A percentile compares a stretch with the other conserved stretches of the same genome.
These are phyloP conservation scores for Drosophila affinis DNA, from an alignment of 2,888 invertebrate species.

Conservation along the genomic window DNA sequence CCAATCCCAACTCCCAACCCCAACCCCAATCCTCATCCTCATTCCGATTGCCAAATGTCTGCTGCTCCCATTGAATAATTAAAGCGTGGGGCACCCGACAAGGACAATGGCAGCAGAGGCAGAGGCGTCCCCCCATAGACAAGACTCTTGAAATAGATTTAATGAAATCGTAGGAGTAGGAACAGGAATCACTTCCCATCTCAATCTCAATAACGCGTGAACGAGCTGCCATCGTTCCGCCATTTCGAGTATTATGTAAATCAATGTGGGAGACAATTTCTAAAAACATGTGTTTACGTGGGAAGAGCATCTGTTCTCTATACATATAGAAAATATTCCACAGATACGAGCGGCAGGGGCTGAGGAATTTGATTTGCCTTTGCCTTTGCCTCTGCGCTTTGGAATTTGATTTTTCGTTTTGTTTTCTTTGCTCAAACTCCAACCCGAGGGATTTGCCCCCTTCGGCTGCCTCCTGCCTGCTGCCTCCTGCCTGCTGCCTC, in stretches of 20 bases:
- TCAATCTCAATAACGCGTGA: constrained; percentile 46
- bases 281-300: constrained; percentile 65
- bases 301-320: constrained; percentile 64
- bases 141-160: constrained; percentile 17
- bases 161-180: constrained; percentile 32
- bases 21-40: constrained; percentile 45
- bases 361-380: constrained; percentile 5
- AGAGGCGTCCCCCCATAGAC: constrained; percentile 21
- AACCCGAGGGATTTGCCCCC: constrained; percentile 12
- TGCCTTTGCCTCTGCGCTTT: constrained; percentile 30
- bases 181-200: constrained; percentile 31
- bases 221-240: constrained; percentile 15
- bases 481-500: too few species aligned
- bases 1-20: constrained; percentile 23
- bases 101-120: constrained; percentile 31
- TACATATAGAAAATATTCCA: constrained; percentile 59
- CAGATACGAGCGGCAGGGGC: background rate
- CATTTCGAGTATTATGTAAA: constrained; percentile 66
- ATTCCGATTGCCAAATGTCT: constrained; percentile 41
- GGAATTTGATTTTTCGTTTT: constrained; percentile 68
- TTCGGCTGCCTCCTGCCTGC: background rate
- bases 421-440: constrained; percentile 38
- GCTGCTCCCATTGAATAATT: constrained; percentile 65
- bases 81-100: constrained; percentile 47
- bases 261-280: constrained; percentile 61